phyloP scores from a whole-genome alignment of 2,797 vertebrate genomes.

The Thripadectes ignobilis region DNA sequence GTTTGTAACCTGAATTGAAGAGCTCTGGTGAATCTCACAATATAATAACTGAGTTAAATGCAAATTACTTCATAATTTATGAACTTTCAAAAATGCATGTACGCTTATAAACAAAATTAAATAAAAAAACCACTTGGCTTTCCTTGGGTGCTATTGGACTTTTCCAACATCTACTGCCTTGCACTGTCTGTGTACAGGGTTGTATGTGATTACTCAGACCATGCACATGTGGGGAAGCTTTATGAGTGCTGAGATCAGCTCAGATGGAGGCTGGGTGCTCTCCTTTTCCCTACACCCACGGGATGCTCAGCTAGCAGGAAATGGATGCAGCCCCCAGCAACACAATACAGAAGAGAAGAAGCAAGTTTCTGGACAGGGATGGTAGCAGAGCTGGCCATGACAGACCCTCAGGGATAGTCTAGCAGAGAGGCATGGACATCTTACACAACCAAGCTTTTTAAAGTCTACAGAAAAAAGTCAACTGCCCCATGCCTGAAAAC shows the following conservation, averaged over 20 bases:
- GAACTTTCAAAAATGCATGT: neutral
- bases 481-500: neutral
- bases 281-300: neutral
- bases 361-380: neutral
- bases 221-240: neutral
- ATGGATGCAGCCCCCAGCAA: neutral
- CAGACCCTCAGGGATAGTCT: neutral
- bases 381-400: neutral
- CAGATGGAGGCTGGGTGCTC: neutral
- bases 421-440: neutral
- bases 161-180: neutral
- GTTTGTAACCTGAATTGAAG: slow-evolving; percentile 20
- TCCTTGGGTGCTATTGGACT: neutral
- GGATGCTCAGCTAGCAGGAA: neutral
- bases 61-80: slow-evolving; percentile 14
- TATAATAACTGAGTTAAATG: slow-evolving; percentile 29
- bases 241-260: neutral
- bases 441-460: neutral
- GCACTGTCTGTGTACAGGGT: neutral
- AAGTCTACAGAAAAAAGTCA: neutral
- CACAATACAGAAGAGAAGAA: neutral
- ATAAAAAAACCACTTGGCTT: neutral
- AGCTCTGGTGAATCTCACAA: slow-evolving; percentile 26
- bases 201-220: neutral
- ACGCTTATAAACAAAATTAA: slow-evolving; percentile 2